Base-by-base conservation (phyloP, 2,888 invertebrate genomes). In the Chaetoderma sp. region DNA sequence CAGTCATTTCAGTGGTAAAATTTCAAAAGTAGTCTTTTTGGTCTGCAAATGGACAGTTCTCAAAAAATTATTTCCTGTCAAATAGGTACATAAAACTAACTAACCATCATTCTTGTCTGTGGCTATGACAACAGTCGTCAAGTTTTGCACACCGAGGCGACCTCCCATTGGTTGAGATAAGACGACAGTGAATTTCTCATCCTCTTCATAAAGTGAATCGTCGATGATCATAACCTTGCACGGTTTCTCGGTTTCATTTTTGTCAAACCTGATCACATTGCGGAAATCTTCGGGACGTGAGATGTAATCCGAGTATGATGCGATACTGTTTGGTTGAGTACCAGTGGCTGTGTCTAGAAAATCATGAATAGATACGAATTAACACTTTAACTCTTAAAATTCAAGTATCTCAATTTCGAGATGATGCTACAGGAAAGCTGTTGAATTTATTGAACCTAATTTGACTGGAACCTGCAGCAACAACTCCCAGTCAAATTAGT, bases 291-390 rank as follows among this genome's bases (percentile, higher is more conserved):
- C 75, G 0, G 81, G 72, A 4, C 84, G 78, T 8, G 80, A 80
- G 67, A 86, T 81, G 73, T 77, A 86, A 70, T 86, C 86, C 4
- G 85, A 83, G 65, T 75, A 83, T 1, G 86, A 85, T 13, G 78
- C 74, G 18, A 85, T 78, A 4, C 82, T 74, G 25, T 70, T 74
- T 5, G 80, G 78, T 4, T 75, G 65, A 2, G 85, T 83, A 0
- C 86, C 86, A 10, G 71, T 73, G 0, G 86, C 86, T n/a, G 79
- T 76, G 13, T 72, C 86, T 86, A 70, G 1, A 65, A 69, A 45
- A n/a, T n/a, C n/a, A n/a, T n/a, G n/a, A n/a, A 55, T 18, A 45
- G n/a, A n/a, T n/a, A n/a, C n/a, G n/a, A n/a, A n/a, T n/a, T n/a
- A n/a, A n/a, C n/a, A n/a, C n/a, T n/a, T n/a, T n/a, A n/a, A n/a